Evolutionary conservation across 1,140 invertebrate species (phyloP), one percentile per base, ranked within the genome.

Genomic region (Trinorchestia longiramus): DNA sequence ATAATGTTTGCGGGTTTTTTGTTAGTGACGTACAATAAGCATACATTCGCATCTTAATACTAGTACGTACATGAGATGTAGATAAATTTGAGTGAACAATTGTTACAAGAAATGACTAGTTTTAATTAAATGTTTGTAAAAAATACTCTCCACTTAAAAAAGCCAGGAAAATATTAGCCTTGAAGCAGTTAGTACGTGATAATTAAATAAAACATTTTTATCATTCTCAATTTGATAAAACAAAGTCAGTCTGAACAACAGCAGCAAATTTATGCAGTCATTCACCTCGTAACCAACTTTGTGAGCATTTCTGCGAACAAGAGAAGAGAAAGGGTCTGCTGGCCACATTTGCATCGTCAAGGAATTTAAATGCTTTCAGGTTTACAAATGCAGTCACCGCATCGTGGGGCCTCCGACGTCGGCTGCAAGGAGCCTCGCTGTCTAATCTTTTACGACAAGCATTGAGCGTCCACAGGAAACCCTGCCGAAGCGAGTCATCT

Each of bases 391-490:
- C 62, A 77, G 62, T 77, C 11, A 28, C 62, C 11, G 62, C 62
- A 77, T 36, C 62, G 62, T 3, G 28, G 15, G 28, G 62, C 62
- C 62, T 36, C 62, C 62, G 62, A 77, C 1, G 62, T 6, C 47
- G n/a, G 88, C 88, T 11, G 43, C 41, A 41, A 77, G 43, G 88
- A 42, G n/a, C 23, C 6, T 43, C 88, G 88, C 41, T 42, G n/a
- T 43, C 43, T 90, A 90, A 90, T 90, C 88, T 90, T 90, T 90
- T 90, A 41, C 41, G 88, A 90, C 88, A 90, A 43, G 88, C n/a
- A 42, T 43, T 15, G 41, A 42, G 41, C 15, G 88, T 41, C 8
- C 41, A 28, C 15, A 90, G 88, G 88, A 42, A 90, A 28, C 88
- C 43, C 87, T 15, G n/a, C 88, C 88, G 43, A 90, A 90, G 41